Evolutionary conservation across 2,797 vertebrate genomes (phyloP), one percentile per base, ranked within the genome.

Genomic region (Eulemur coronatus): DNA sequence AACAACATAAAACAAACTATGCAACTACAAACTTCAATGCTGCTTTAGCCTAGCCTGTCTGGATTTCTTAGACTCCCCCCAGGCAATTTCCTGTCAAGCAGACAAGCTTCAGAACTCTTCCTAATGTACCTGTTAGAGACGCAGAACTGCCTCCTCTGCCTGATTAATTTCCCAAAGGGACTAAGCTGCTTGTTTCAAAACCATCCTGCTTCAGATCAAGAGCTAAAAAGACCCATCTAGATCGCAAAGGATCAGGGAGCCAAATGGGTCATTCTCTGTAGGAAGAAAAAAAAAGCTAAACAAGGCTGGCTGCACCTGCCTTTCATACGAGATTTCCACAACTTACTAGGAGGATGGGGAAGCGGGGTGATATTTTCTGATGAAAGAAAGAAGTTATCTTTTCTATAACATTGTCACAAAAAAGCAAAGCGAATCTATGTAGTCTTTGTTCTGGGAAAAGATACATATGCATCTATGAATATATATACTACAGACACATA

Each of bases 101-200:
- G 59, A 93, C 89, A 93, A 96, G 79, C 65, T 91, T 94, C 80
- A 86, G 78, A 95, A 97, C 46, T 84, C 85, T 63, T 69, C 92
- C 78, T 87, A 86, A 80, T 14, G 82, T 78, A 89, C 82, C 61
- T 92, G 76, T 93, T 87, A 78, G 78, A 91, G 75, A 67, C 81
- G 88, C 85, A 78, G 85, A 95, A 69, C 55, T 89, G 33, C 72
- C 55, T 82, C 38, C 61, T 82, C 89, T 78, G 61, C 33, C 91
- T 95, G 89, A 87, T 94, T 89, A 94, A 97, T 95, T 96, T 96
- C 94, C 97, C 94, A 94, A 55, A 86, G 67, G 97, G 43, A 89
- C 87, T 46, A 82, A 85, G 52, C 28, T 61, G 26, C 63, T 79
- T 73, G 59, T 72, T 96, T 96, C 67, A 96, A 81, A 97, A 69